phyloP scores from a whole-genome alignment of 2,888 invertebrate genomes.

The Cheilosia pagana region DNA sequence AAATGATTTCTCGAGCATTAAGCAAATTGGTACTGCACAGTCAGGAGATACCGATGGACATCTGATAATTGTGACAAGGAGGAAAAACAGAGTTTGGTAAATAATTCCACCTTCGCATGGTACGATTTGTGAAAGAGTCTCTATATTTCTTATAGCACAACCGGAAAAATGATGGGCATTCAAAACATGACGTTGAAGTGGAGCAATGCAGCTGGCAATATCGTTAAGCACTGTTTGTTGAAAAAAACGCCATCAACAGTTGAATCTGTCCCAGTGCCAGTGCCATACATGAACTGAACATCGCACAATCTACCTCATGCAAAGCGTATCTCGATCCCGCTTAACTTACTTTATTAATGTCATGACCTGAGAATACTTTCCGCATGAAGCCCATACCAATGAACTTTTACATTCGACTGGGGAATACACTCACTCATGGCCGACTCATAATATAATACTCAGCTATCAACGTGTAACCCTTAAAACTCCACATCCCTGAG shows the following conservation, averaged over 20 bases:
- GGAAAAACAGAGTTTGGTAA: too few relatives aligned
- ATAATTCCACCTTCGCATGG: too few relatives aligned
- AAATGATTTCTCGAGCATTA: too few relatives aligned
- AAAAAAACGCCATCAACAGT: conserved; percentile 1
- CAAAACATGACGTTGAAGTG: too few relatives aligned
- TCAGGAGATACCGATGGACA: too few relatives aligned
- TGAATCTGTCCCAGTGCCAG: conserved; percentile 4
- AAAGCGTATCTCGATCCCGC: conserved; percentile 22
- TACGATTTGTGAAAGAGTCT: too few relatives aligned
- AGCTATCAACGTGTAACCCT: conserved; percentile 58
- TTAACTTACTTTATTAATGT: conserved; percentile 45
- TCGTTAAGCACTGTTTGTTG: too few relatives aligned
- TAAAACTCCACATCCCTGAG: conserved; percentile 57
- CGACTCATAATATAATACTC: conserved; percentile 24
- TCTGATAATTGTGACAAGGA: too few relatives aligned
- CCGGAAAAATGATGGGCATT: too few relatives aligned
- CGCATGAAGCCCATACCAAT: conserved; percentile 22
- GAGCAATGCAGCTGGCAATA: too few relatives aligned
- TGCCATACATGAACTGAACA: neutral
- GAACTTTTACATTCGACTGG: neutral
- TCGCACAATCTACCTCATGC: conserved; percentile 39
- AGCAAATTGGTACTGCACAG: too few relatives aligned
- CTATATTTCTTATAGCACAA: too few relatives aligned
- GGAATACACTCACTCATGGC: conserved; percentile 33
- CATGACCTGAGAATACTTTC: conserved; percentile 42